phyloP scores from a whole-genome alignment of 2,113 vertebrate species.

The Trogon surrucura region DNA sequence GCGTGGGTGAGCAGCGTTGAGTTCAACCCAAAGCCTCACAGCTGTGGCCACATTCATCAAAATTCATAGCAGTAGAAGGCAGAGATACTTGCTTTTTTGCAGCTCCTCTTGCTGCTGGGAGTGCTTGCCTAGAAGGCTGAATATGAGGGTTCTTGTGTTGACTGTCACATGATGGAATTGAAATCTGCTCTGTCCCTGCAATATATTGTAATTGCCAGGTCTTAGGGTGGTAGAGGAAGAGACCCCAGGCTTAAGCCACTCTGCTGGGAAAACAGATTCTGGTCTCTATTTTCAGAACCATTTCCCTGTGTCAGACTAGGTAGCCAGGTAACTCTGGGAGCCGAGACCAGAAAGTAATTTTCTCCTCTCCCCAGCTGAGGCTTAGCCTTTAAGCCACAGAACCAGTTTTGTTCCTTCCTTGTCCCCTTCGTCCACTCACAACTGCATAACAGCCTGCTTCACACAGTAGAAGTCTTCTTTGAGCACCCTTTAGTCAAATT shows the following conservation, averaged over 20 bases:
- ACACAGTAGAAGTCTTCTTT: background rate
- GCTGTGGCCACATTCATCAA: background rate
- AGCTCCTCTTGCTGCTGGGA: background rate
- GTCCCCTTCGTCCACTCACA: background rate
- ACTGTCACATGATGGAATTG: background rate
- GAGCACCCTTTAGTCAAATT: background rate
- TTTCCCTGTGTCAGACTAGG: background rate
- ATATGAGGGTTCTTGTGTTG: background rate
- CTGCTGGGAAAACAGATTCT: background rate
- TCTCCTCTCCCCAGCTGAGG: background rate
- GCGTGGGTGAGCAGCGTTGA: background rate
- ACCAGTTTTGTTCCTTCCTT: background rate
- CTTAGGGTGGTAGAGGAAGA: background rate
- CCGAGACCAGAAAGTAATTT: background rate
- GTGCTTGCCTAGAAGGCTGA: background rate
- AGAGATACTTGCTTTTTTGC: background rate
- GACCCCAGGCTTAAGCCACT: background rate
- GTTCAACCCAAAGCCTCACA: background rate
- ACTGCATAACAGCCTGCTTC: background rate
- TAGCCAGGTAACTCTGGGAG: background rate
- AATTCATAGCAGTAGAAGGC: background rate
- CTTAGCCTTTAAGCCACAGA: background rate
- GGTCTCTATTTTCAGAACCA: background rate
- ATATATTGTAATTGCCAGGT: background rate
- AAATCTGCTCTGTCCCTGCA: background rate